Conservation (phyloP, 2,797 vertebrate genomes). For the Anabacerthia variegaticeps region DNA sequence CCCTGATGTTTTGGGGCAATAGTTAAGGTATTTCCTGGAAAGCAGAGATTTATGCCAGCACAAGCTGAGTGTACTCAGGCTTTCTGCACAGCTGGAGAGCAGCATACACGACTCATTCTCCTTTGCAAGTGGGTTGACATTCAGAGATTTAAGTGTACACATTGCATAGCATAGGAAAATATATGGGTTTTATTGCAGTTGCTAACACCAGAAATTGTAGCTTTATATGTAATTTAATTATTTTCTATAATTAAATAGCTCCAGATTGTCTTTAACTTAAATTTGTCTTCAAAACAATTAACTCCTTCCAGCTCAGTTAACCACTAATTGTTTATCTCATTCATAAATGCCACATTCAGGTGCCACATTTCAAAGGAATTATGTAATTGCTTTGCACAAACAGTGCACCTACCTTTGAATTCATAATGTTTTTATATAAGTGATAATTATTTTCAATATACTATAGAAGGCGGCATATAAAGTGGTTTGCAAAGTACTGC, state of each 20-base stretch:
- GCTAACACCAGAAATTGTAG: not conserved
- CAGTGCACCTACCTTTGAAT: not conserved
- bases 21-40: not conserved
- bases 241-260: not conserved
- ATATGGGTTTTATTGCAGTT: not conserved
- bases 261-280: not conserved
- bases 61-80: fast-evolving
- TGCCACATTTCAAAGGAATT: not conserved
- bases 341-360: not conserved
- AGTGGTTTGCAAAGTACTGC: not conserved
- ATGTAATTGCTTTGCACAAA: not conserved
- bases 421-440: not conserved
- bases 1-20: not conserved
- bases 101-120: fast-evolving
- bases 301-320: not conserved
- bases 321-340: not conserved
- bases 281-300: not conserved
- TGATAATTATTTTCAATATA: constrained; percentile 7
- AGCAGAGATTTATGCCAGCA: not conserved
- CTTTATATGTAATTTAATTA: not conserved
- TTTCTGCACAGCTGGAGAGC: not conserved
- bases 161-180: not conserved
- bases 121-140: not conserved
- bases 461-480: not conserved
- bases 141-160: not conserved